A percentile compares a stretch with the other conserved stretches of the same genome.
These are phyloP conservation scores for Dicranocentrus wangi DNA, from an alignment of 2,888 invertebrate genomes.

Conservation along the genomic window DNA sequence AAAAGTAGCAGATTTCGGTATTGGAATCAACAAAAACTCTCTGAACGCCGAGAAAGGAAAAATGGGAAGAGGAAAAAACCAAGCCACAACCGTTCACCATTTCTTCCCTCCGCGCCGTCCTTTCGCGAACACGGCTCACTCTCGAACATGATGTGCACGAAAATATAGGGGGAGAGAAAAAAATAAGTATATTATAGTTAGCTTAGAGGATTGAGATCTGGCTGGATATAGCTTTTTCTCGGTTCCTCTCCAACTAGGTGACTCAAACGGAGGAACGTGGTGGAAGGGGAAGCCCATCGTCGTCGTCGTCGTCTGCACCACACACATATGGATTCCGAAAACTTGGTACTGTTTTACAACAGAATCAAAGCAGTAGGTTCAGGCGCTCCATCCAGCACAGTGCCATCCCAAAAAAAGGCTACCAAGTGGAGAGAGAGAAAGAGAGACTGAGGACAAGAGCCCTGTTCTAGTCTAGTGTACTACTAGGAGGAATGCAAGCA, in stretches of 20 bases:
- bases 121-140: not conserved
- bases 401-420: slow-evolving; percentile 15
- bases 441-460: not conserved
- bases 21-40: slow-evolving; percentile 22
- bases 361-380: slow-evolving; percentile 12
- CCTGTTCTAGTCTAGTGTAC: not conserved
- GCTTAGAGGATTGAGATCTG: no score
- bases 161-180: not conserved
- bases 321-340: not conserved
- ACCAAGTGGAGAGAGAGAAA: not conserved
- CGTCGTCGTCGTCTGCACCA: not conserved
- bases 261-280: not conserved
- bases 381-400: slow-evolving; percentile 15
- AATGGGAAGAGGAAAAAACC: slow-evolving; percentile 4
- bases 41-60: slow-evolving; percentile 9
- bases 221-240: no score
- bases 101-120: not conserved
- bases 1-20: slow-evolving; percentile 31
- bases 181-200: not conserved
- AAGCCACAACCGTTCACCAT: not conserved
- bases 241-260: not conserved
- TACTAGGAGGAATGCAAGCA: slow-evolving; percentile 13
- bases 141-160: not conserved
- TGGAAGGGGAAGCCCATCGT: not conserved
- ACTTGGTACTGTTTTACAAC: not conserved